Conservation (phyloP, 2,797 vertebrate species). For the Presbytis comata region DNA sequence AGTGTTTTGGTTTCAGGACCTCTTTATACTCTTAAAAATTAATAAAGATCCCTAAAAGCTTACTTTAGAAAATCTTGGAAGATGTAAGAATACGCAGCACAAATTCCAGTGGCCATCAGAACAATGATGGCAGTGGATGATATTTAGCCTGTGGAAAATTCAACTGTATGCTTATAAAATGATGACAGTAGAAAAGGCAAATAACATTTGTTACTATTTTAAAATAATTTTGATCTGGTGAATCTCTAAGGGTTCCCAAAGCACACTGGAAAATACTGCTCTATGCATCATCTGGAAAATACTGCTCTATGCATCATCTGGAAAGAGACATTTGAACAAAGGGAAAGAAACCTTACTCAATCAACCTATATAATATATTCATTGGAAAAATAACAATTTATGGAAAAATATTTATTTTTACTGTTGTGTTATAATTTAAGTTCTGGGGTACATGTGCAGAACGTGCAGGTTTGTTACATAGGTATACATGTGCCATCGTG, state of each 20-base stretch:
- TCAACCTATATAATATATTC: not conserved
- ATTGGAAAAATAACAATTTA: not conserved
- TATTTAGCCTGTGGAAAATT: not conserved
- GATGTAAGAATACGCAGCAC: not conserved
- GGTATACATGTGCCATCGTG: too few species aligned
- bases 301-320: not conserved
- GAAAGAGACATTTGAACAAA: not conserved
- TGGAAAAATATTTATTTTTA: not conserved
- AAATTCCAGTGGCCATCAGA: not conserved
- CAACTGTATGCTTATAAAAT: not conserved
- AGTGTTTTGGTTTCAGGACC: not conserved
- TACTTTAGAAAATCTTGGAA: not conserved
- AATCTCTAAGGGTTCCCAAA: not conserved
- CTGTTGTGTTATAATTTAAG: too few species aligned
- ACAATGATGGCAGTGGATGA: not conserved
- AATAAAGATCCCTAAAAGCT: not conserved
- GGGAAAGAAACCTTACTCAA: not conserved
- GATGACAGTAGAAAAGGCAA: not conserved
- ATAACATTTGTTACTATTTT: not conserved
- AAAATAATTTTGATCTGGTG: not conserved
- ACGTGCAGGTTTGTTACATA: too few species aligned
- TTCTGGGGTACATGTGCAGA: too few species aligned
- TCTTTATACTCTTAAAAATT: not conserved
- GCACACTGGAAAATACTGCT: not conserved
- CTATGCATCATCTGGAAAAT: not conserved